Base-by-base conservation (phyloP, 2,888 invertebrate species). In the Noctua janthe region DNA sequence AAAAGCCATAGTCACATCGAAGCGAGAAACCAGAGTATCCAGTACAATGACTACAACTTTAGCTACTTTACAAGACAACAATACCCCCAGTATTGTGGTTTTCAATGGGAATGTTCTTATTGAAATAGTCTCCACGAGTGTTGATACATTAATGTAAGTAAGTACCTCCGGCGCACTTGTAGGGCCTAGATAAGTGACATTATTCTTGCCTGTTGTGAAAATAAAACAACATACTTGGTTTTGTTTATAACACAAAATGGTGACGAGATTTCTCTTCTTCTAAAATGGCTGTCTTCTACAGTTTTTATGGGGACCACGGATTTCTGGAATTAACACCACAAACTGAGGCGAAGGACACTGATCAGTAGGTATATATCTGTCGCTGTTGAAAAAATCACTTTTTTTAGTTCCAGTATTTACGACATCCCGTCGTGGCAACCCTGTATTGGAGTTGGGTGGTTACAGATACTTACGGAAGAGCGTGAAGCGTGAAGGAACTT, bases 21-120 rank as follows among this genome's bases (percentile, higher is more conserved):
- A 72, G 0, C 82, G 81, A 17, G 91, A 91, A 0, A 94, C 29
- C 88, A 84, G 10, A 93, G 94, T 91, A 92, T 95, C 43, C 81
- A 88, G 54, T 77, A 91, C 20, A 87, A 90, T 2, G 78, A 83
- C 7, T 87, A 93, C 77, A 88, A 88, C 47, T 94, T 90, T 85
- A 91, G 91, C 69, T 29, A 29, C 29, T 29, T 29, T 29, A 29
- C 29, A 29, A 29, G 29, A 29, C 29, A 29, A 29, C 29, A 29
- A 43, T 43, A 43, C 43, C 39, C 39, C 39, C 5, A 4, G 39
- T 5, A 39, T 39, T 39, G 39, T 39, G 39, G 5, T 39, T 0
- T 39, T 39, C 39, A 39, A 39, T 39, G 39, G 39, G 39, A 39
- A 39, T 39, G 39, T 5, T 39, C 39, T 3, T 39, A 72, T 35